Base-by-base conservation (phyloP, 2,888 invertebrate species). In the Philaethria dido region DNA sequence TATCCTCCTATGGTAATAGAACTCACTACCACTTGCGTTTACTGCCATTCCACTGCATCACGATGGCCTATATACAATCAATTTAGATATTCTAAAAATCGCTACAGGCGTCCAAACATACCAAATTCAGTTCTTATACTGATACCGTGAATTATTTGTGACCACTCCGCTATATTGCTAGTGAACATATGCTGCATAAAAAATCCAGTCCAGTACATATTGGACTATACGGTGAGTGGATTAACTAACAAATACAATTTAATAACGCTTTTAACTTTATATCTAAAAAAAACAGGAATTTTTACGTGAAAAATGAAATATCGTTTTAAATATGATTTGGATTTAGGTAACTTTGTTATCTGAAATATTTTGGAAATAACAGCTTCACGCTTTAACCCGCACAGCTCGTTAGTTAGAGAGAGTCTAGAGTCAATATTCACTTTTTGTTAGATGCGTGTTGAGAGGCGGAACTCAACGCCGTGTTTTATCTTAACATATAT, bases 151-250 rank as follows among this genome's bases (percentile, higher is more conserved):
- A 29, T 42, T 55, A 20, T 54, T 42, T 54, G 54, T 55, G 13
- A 29, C 42, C 29, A 63, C 42, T 55, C 33, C 9, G 25, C 13
- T 14, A 42, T 54, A 63, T 52, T 55, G 54, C 55, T n/a, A n/a
- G 13, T n/a, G 13, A 44, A 29, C 11, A 18, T 20, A 16, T 62
- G 39, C 25, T 48, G 48, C 36, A 47, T 62, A 62, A 62, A 50
- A 48, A 50, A n/a, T n/a, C n/a, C n/a, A 39, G 5, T 20, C 33
- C 20, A 36, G 5, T 0, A 11, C 39, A 29, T 39, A 39, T 39
- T 36, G 20, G 22, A 16, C 22, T 36, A 48, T 48, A 50, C 16
- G 39, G 20, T 45, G 39, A 50, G 50, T 39, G 50, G 39, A 50
- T 39, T 62, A 50, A 22, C 25, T 39, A 25, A n/a, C 36, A 50